These are phyloP conservation scores for Cricetomys ansorgei DNA, from an alignment of 2,113 vertebrate species.

Conservation along the genomic window DNA sequence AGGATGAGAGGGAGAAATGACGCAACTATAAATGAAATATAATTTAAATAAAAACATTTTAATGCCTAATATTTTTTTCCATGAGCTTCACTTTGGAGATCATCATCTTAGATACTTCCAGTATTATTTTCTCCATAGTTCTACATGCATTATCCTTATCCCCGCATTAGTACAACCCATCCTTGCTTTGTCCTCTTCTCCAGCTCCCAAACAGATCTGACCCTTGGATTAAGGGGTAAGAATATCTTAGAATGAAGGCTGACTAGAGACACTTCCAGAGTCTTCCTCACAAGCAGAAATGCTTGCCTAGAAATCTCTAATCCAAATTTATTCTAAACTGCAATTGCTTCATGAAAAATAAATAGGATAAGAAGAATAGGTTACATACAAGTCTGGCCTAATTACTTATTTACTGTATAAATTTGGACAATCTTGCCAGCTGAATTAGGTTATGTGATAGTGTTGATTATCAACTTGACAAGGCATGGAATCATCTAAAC, in stretches of 20 bases:
- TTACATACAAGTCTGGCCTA: not conserved
- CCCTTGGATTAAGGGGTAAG: not conserved
- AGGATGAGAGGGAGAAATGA: not conserved
- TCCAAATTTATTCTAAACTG: conserved; percentile 19
- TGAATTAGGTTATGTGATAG: not conserved
- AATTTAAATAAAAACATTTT: not conserved
- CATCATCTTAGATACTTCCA: conserved; percentile 19
- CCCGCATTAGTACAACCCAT: not conserved
- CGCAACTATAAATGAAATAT: not conserved
- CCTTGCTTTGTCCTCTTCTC: not conserved
- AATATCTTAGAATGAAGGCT: conserved; percentile 10
- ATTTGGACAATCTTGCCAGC: not conserved
- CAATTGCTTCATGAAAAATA: not conserved
- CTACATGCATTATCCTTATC: not conserved
- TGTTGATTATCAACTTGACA: not conserved
- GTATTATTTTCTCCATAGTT: not conserved
- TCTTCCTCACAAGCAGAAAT: not conserved
- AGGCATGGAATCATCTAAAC: not conserved
- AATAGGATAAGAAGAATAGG: not conserved
- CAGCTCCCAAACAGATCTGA: not conserved
- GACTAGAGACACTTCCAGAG: conserved; percentile 25
- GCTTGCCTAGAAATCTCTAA: conserved; percentile 44
- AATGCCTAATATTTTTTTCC: not conserved
- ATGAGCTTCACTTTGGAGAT: not conserved
- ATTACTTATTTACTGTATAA: conserved; percentile 34